Conservation (phyloP, 1,140 invertebrate species). For the Nephila pilipes region DNA sequence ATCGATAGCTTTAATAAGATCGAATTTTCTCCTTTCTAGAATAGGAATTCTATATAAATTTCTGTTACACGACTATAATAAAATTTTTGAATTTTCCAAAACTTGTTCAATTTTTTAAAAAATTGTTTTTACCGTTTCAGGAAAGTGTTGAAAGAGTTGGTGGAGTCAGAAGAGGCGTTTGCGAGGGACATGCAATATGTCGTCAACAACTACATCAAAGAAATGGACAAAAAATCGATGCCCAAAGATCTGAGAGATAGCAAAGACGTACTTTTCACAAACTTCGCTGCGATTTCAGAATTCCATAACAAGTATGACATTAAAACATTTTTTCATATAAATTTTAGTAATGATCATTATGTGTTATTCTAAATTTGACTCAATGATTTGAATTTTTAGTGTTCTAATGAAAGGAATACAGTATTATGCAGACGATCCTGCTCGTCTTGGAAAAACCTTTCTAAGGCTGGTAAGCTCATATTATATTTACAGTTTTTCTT, state of each 20-base stretch:
- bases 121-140: slow-evolving; percentile 80
- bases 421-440: slow-evolving; percentile 90
- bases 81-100: no score
- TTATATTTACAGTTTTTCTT: no score
- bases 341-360: background rate
- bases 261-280: slow-evolving; percentile 93
- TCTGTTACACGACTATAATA: no score
- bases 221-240: slow-evolving; percentile 86
- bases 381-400: slow-evolving; percentile 48
- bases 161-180: slow-evolving; percentile 98
- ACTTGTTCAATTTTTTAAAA: no score
- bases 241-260: slow-evolving; percentile 91
- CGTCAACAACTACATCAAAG: slow-evolving; percentile 90
- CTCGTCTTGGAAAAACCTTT: slow-evolving; percentile 92
- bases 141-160: slow-evolving; percentile 94
- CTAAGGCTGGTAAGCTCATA: slow-evolving; percentile 84
- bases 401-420: slow-evolving; percentile 95
- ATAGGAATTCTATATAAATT: no score
- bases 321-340: background rate
- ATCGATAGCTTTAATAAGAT: no score
- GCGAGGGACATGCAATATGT: slow-evolving; percentile 93
- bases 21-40: no score
- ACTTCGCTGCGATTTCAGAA: slow-evolving; percentile 94
- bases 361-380: background rate
- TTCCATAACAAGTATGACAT: slow-evolving; percentile 91